Evolutionary conservation across 2,113 vertebrate species (phyloP).

Genomic region (Anseranas semipalmata): DNA sequence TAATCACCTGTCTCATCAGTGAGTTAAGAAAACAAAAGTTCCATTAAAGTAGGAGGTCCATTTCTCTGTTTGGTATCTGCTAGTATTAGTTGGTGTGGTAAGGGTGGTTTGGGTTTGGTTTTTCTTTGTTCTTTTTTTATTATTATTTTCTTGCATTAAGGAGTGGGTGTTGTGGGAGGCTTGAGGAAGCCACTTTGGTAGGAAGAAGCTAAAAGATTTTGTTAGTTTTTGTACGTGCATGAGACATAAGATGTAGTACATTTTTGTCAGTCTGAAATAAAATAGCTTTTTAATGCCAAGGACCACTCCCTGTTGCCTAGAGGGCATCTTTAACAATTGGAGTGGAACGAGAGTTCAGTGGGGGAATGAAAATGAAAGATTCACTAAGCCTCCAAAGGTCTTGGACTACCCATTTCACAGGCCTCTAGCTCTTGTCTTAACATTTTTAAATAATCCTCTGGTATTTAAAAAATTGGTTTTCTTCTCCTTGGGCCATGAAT

Average conservation of each 20-base stretch:
- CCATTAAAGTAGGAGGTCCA: background rate
- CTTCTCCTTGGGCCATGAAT: background rate
- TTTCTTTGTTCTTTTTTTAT: background rate
- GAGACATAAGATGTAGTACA: fast-evolving
- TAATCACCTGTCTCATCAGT: background rate
- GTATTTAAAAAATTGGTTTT: background rate
- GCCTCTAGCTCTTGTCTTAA: background rate
- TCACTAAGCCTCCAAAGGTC: background rate
- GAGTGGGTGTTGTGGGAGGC: background rate
- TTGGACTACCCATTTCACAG: background rate
- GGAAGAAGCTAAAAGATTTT: background rate
- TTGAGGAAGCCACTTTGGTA: background rate
- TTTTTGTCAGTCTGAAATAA: conserved; percentile 15
- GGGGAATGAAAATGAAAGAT: background rate
- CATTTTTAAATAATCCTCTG: background rate
- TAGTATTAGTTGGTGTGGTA: background rate
- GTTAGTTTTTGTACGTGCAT: background rate
- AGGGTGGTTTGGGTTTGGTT: background rate
- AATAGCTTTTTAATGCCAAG: background rate
- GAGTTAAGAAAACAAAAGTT: background rate
- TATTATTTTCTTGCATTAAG: background rate
- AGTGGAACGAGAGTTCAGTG: background rate
- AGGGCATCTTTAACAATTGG: background rate
- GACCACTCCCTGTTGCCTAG: background rate
- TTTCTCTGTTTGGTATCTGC: background rate